Base-by-base conservation (phyloP, 2,888 invertebrate species). In the Parnassius smintheus region DNA sequence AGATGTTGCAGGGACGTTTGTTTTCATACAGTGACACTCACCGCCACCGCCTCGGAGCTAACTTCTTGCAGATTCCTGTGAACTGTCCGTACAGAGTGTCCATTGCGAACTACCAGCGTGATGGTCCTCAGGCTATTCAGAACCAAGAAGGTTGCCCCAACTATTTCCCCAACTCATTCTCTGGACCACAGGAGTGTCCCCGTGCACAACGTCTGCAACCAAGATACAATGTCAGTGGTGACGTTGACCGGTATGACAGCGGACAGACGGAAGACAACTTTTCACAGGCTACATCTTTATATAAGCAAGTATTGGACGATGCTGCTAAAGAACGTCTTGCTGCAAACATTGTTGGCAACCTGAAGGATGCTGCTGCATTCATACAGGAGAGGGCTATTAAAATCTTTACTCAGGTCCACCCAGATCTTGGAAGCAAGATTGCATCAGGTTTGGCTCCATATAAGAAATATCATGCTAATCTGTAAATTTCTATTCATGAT, bases 111-210 rank as follows among this genome's bases (percentile, higher is more conserved):
- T 98, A 97, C 79, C 98, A 98, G 86, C 94, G 99, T 49, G 98
- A 99, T 83, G 99, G 98, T 0, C 94, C 95, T 2, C 95, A 95
- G 93, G 92, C 93, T 51, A 92, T 95, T 10, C 86, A 94, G 72
- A 98, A 98, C 83, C 97, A 98, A 86, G 95, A 94, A 7, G 96
- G 96, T 35, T 96, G 96, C 4, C 99, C 99, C 7, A 99, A 99
- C 86, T 99, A 99, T 83, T 98, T 94, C 92, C 99, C 99, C 0
- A 99, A 99, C 92, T 98, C 98, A 68, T 99, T 98, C 88, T 93
- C 94, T 66, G 99, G 99, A 0, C 98, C 98, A 0, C 93, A 94
- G 69, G 94, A 94, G 67, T 94, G 94, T 73, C 93, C 94, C 1
- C 91, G 94, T 2, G 95, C 95, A 1, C 93, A 93, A 70, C 86